phyloP scores from a whole-genome alignment of 2,888 invertebrate species.

The Trichogramma evanescens region DNA sequence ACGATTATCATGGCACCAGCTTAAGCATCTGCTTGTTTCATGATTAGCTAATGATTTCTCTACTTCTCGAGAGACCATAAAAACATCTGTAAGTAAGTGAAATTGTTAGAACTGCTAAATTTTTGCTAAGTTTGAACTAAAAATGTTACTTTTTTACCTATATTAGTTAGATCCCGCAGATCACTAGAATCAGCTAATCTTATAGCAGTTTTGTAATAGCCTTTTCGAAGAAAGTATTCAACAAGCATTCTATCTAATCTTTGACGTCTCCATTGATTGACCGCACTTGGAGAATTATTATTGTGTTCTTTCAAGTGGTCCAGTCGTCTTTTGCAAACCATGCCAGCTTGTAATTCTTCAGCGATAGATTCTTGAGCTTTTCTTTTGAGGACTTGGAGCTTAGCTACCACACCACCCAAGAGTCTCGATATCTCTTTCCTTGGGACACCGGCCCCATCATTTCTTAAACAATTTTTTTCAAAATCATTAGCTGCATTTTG shows the following conservation, averaged over 20 bases:
- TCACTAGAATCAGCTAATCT: constrained; percentile 75
- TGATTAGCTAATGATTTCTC: constrained; percentile 75
- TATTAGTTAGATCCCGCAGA: constrained; percentile 84
- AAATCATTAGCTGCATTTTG: constrained; percentile 71
- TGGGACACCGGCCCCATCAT: constrained; percentile 47
- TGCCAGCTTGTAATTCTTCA: constrained; percentile 85
- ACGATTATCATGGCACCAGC: constrained; percentile 95
- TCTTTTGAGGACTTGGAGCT: constrained; percentile 80
- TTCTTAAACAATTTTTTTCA: constrained; percentile 62
- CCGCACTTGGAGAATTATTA: constrained; percentile 49
- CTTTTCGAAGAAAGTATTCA: constrained; percentile 89
- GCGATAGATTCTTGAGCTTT: constrained; percentile 91
- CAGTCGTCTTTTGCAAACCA: constrained; percentile 83
- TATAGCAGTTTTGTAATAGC: constrained; percentile 91
- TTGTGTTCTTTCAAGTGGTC: constrained; percentile 84
- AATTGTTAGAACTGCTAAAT: constrained; percentile 6
- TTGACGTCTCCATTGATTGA: constrained; percentile 76
- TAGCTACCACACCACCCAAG: constrained; percentile 84
- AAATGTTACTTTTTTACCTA: constrained; percentile 52
- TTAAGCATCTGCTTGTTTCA: constrained; percentile 81
- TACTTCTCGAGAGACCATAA: constrained; percentile 74
- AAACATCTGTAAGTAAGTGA: constrained; percentile 63
- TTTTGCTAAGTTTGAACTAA: background rate
- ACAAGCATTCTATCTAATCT: constrained; percentile 93
- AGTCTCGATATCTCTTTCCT: constrained; percentile 72